phyloP scores from a whole-genome alignment of 2,888 invertebrate genomes.

The Philereme vetulata region DNA sequence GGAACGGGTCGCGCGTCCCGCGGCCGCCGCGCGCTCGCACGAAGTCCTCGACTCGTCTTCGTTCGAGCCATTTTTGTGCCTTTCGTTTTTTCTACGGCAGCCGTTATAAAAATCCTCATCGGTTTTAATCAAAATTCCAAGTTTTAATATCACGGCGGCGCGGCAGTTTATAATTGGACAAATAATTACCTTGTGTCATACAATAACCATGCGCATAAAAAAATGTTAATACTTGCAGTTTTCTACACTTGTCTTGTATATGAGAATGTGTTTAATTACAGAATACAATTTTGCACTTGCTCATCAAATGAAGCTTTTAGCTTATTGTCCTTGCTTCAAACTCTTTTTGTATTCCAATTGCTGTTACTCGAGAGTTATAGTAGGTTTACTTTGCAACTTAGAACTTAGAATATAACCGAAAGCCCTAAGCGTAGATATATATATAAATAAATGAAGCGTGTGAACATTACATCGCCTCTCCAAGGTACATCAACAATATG shows the following conservation, averaged over 20 bases:
- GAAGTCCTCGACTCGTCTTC: constrained; percentile 60
- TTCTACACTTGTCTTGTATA: constrained; percentile 55
- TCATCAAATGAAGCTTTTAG: constrained; percentile 18
- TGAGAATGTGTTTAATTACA: constrained; percentile 23
- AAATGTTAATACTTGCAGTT: constrained; percentile 51
- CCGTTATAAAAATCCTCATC: constrained; percentile 75
- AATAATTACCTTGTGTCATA: constrained; percentile 69
- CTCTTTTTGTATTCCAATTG: constrained; percentile 70
- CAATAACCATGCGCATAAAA: constrained; percentile 51
- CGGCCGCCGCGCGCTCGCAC: constrained; percentile 39
- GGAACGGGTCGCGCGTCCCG: constrained; percentile 66
- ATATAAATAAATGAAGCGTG: constrained; percentile 5
- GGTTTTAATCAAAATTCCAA: constrained; percentile 78
- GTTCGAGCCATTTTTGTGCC: constrained; percentile 65
- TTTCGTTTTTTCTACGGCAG: constrained; percentile 68
- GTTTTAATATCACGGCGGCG: constrained; percentile 69
- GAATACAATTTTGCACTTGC: constrained; percentile 1
- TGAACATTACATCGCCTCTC: constrained; percentile 10
- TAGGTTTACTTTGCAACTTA: not conserved
- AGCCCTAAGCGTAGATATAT: not conserved
- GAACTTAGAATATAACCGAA: too few species aligned
- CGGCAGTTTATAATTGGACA: constrained; percentile 68
- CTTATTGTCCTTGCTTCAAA: constrained; percentile 56
- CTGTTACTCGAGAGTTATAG: constrained; percentile 37
- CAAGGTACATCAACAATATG: constrained; percentile 12